A percentile compares a stretch with the other conserved stretches of the same genome.
These are phyloP conservation scores for Amiota mariae DNA, from an alignment of 2,888 invertebrate genomes.

Conservation along the genomic window DNA sequence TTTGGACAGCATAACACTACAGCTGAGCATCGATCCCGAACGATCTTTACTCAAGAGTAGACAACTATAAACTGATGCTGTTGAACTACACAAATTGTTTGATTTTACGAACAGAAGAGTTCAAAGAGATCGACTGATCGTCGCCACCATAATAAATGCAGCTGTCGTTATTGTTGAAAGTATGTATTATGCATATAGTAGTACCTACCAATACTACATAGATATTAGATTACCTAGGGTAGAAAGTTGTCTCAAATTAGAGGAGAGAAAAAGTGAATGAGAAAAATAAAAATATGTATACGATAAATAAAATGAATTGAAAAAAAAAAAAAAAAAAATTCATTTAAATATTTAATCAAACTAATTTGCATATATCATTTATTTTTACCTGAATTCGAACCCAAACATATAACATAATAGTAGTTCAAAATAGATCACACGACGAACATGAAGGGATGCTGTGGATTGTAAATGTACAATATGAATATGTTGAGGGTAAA, in stretches of 20 bases:
- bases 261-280: background rate
- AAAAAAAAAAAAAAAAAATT: conserved; percentile 30
- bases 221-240: conserved; percentile 21
- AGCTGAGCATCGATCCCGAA: too few relatives aligned
- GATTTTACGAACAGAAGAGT: conserved; percentile 40
- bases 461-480: background rate
- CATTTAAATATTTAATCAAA: conserved; percentile 66
- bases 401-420: conserved; percentile 38
- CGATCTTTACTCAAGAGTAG: background rate
- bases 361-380: conserved; percentile 62
- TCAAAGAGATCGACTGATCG: conserved; percentile 57
- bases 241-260: background rate
- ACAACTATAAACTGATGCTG: conserved; percentile 4
- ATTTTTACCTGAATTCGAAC: conserved; percentile 62
- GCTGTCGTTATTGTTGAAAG: conserved; percentile 46
- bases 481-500: conserved; percentile 44
- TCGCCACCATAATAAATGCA: conserved; percentile 46
- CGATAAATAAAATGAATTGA: background rate
- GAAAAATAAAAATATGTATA: too few relatives aligned
- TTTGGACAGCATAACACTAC: too few relatives aligned
- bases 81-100: background rate
- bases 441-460: conserved; percentile 20
- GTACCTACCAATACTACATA: too few relatives aligned
- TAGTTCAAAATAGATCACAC: background rate
- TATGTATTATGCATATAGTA: too few relatives aligned